A percentile compares a stretch with the other conserved stretches of the same genome.
phyloP scores from a whole-genome alignment of 2,113 vertebrate species.

The Eurypyga helias region DNA sequence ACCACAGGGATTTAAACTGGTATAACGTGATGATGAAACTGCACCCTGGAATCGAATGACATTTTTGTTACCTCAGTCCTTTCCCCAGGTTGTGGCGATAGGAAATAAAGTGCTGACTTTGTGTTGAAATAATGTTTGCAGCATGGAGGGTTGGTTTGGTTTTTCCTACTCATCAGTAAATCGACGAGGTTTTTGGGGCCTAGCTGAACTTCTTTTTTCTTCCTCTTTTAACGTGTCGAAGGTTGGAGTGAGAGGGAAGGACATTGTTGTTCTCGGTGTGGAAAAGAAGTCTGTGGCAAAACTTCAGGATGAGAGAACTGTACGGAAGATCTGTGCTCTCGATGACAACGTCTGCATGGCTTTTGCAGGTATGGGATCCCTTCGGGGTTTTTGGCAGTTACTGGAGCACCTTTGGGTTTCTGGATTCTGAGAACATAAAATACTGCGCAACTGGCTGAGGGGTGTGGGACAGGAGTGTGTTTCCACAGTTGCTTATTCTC shows the following conservation, averaged over 20 bases:
- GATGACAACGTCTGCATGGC: slow-evolving; percentile 91
- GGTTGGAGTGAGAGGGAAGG: slow-evolving; percentile 87
- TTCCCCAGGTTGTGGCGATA: not conserved
- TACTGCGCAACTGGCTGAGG: not conserved
- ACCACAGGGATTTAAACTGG: not conserved
- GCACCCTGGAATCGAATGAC: not conserved
- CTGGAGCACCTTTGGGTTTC: not conserved
- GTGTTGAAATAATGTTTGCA: not conserved
- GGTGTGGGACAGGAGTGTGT: not conserved
- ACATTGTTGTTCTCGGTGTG: slow-evolving; percentile 88
- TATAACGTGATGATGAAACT: not conserved
- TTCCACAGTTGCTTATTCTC: not conserved
- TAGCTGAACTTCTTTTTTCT: not conserved
- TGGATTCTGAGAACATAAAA: not conserved
- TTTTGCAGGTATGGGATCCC: slow-evolving; percentile 79
- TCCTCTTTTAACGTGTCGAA: not conserved
- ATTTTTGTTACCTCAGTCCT: not conserved
- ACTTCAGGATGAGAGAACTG: slow-evolving; percentile 88
- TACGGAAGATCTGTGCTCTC: slow-evolving; percentile 87
- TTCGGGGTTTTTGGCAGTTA: accelerated
- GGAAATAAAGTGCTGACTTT: not conserved
- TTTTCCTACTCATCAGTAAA: not conserved
- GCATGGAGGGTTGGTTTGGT: accelerated
- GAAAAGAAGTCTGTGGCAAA: slow-evolving; percentile 90
- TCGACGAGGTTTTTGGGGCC: accelerated